Conservation (phyloP, 2,797 vertebrate species). For the Lepidocolaptes lacrymiger region DNA sequence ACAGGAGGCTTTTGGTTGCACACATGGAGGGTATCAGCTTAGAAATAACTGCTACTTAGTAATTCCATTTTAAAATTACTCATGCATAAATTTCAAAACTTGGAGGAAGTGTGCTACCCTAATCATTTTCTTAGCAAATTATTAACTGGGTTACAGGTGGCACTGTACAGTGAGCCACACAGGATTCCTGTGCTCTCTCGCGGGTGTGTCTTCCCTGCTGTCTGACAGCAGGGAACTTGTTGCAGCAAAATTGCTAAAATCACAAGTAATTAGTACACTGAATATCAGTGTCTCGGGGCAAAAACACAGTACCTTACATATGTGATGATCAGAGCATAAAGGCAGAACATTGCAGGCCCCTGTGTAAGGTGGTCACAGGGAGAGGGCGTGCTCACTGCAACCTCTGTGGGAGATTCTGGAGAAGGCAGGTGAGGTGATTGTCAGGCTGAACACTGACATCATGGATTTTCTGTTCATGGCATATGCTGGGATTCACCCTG, state of each 20-base stretch:
- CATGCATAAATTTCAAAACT: background rate
- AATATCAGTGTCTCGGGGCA: background rate
- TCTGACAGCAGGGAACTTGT: background rate
- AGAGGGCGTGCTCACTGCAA: background rate
- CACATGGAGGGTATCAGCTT: background rate
- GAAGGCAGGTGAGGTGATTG: background rate
- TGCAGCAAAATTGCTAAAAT: background rate
- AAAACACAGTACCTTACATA: background rate
- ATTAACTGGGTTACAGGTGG: background rate
- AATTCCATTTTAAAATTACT: background rate
- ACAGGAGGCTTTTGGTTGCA: background rate
- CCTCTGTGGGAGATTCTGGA: background rate
- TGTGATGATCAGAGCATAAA: background rate
- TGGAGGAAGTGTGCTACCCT: background rate
- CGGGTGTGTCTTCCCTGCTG: background rate
- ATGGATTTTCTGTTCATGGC: background rate
- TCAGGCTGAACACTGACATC: background rate
- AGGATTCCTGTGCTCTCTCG: rapidly evolving
- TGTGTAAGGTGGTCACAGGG: no score
- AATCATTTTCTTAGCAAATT: background rate
- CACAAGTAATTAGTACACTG: background rate
- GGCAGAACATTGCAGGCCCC: background rate
- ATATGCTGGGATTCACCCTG: background rate
- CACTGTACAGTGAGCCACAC: rapidly evolving
- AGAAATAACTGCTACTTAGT: background rate